A percentile compares a stretch with the other conserved stretches of the same genome.
phyloP scores from a whole-genome alignment of 2,888 invertebrate genomes.

The Linyphia triangularis region DNA sequence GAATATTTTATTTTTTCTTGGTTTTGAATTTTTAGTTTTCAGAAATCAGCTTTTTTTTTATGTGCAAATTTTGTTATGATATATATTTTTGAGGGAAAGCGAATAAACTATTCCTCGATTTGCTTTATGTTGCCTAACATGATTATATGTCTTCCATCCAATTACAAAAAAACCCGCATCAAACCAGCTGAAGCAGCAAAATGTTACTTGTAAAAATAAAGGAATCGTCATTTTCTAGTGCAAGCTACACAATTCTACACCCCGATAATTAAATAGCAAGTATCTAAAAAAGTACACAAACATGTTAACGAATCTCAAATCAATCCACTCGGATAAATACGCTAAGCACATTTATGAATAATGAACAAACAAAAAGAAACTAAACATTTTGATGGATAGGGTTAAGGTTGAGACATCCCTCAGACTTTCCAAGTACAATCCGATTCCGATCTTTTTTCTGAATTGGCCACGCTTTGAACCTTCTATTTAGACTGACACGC shows the following conservation, averaged over 20 bases:
- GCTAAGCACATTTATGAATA: background rate
- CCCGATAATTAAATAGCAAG: background rate
- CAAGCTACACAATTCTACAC: background rate
- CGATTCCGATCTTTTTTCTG: constrained; percentile 1
- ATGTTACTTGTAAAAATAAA: background rate
- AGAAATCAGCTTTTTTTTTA: too few species aligned
- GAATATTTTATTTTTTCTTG: too few species aligned
- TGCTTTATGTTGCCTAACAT: too few species aligned
- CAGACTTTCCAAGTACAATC: constrained; percentile 12
- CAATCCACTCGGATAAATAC: background rate
- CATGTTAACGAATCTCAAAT: background rate
- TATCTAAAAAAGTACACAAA: background rate
- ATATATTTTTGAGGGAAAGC: too few species aligned
- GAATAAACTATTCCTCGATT: too few species aligned
- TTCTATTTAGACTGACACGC: constrained; percentile 30
- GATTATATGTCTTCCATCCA: too few species aligned
- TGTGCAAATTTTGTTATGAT: too few species aligned
- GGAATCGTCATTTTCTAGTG: background rate
- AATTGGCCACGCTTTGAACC: background rate
- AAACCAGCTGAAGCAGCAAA: too few species aligned
- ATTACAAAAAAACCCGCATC: too few species aligned
- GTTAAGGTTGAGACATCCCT: constrained; percentile 20
- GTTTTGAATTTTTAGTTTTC: too few species aligned
- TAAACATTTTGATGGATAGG: constrained; percentile 2
- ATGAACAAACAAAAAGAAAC: background rate